Evolutionary conservation across 2,113 vertebrate species (phyloP), one percentile per base, ranked within the genome.

Genomic region (Anoplopoma fimbria): DNA sequence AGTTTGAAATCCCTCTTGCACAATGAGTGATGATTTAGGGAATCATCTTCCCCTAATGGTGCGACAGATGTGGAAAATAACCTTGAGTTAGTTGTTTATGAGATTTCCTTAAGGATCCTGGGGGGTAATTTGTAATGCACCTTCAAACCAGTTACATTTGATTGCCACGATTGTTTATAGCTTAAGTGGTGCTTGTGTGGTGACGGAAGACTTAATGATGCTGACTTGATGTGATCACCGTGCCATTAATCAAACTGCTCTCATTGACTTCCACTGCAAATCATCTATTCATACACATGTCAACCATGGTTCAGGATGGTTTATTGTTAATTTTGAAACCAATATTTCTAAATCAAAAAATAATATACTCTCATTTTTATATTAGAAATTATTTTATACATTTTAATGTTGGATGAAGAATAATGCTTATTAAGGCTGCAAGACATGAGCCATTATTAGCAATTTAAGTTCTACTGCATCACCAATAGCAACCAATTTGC

Each of bases 11-110:
- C 17, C 7, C 14, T 70, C 31, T 33, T 61, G 0, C 31, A 67
- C 68, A 79, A 80, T 65, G 29, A 75, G 63, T 6, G 36, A 49
- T 84, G 23, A 88, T 85, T 64, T 38, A 65, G n/a, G 57, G 64
- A 78, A 77, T 72, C 6, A 45, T 69, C 70, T 60, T 53, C 49
- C n/a, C 9, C 53, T 72, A 53, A 79, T n/a, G 40, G 31, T 10
- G 15, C 21, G 33, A 69, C 33, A 31, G n/a, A n/a, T 21, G 34
- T 55, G 14, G 25, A 40, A 36, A 73, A 8, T 36, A 55, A 75
- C 10, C 64, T 73, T 38, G 10, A 31, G 38, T 49, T 68, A 38
- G 4, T 31, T 83, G 34, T 75, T 74, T 72, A 33, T 47, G 69
- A 69, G n/a, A 69, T 75, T 51, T 69, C 49, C 53, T 62, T 29